These are phyloP conservation scores for Palythoa caribaeorum DNA, from an alignment of 92 coral and sea anemone species.

Conservation along the genomic window DNA sequence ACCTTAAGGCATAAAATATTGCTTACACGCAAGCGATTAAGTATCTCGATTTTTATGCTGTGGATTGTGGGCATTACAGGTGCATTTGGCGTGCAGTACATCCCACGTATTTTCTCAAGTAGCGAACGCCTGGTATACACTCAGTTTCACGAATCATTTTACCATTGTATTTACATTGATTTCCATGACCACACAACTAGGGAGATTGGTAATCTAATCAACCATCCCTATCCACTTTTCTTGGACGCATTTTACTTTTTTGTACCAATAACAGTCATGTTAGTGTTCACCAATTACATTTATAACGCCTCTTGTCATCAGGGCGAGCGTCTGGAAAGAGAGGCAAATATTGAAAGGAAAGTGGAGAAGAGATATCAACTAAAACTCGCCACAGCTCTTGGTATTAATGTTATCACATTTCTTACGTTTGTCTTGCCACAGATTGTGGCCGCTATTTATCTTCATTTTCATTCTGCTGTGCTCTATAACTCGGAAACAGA, in stretches of 20 bases:
- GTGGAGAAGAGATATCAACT: conserved; percentile 20
- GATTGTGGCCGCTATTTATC: conserved; percentile 13
- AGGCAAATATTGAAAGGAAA: conserved; percentile 37
- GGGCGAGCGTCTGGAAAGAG: conserved; percentile 20
- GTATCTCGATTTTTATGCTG: neutral
- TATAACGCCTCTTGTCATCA: conserved; percentile 38
- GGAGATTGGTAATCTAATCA: neutral
- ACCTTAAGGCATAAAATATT: conserved; percentile 16
- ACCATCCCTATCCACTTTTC: conserved; percentile 3
- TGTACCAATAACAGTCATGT: neutral
- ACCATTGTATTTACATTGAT: neutral
- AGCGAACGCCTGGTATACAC: neutral
- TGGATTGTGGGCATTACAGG: conserved; percentile 14
- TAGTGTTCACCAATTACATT: conserved; percentile 23
- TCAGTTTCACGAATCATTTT: conserved; percentile 36
- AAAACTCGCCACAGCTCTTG: conserved; percentile 24
- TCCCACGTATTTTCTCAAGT: conserved; percentile 17
- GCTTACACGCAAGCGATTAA: conserved; percentile 10
- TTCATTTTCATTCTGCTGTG: conserved; percentile 21
- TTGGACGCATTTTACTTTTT: conserved; percentile 34
- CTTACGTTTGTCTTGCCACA: conserved; percentile 24
- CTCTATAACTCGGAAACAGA: conserved; percentile 3
- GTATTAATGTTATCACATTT: neutral
- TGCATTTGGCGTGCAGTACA: conserved; percentile 22
- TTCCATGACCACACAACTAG: neutral